Percentiles rank a stretch among this genome's conserved stretches.
Evolutionary conservation across 2,888 invertebrate species (phyloP).

Genomic region (Bembecia ichneumoniformis): DNA sequence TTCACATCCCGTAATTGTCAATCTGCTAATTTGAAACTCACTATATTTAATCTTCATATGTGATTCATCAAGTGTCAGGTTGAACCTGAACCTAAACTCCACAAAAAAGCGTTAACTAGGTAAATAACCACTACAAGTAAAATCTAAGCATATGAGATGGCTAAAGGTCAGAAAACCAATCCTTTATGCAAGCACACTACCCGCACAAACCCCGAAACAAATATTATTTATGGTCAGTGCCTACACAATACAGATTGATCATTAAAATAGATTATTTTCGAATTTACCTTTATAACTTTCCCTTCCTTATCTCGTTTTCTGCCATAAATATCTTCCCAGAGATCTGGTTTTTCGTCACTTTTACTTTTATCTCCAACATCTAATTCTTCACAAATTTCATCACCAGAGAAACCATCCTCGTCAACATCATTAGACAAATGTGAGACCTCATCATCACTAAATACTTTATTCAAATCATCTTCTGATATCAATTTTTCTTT

Average conservation of each 20-base stretch:
- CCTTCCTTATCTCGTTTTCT: slow-evolving; percentile 86
- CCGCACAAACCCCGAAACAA: not conserved
- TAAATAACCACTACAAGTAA: too few relatives aligned
- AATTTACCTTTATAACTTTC: slow-evolving; percentile 78
- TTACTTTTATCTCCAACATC: slow-evolving; percentile 25
- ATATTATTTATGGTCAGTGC: not conserved
- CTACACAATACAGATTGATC: too few relatives aligned
- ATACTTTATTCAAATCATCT: slow-evolving; percentile 43
- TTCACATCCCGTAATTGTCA: too few relatives aligned
- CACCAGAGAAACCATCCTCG: slow-evolving; percentile 23
- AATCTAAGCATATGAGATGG: slow-evolving; percentile 5
- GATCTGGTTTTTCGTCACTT: slow-evolving; percentile 41
- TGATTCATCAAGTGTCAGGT: too few relatives aligned
- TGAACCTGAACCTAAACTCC: too few relatives aligned
- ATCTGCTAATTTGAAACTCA: too few relatives aligned
- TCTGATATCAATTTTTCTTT: slow-evolving; percentile 37
- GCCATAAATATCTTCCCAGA: slow-evolving; percentile 96
- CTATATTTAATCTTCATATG: too few relatives aligned
- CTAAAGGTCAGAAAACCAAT: too few relatives aligned
- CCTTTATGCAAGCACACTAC: too few relatives aligned
- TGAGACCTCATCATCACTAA: slow-evolving; percentile 64
- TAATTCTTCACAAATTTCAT: slow-evolving; percentile 20
- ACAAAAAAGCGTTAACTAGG: too few relatives aligned
- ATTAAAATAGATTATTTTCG: too few relatives aligned
- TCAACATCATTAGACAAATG: slow-evolving; percentile 43